Evolutionary conservation across 1,140 invertebrate species (phyloP).

Genomic region (Drosophila kanapiae): DNA sequence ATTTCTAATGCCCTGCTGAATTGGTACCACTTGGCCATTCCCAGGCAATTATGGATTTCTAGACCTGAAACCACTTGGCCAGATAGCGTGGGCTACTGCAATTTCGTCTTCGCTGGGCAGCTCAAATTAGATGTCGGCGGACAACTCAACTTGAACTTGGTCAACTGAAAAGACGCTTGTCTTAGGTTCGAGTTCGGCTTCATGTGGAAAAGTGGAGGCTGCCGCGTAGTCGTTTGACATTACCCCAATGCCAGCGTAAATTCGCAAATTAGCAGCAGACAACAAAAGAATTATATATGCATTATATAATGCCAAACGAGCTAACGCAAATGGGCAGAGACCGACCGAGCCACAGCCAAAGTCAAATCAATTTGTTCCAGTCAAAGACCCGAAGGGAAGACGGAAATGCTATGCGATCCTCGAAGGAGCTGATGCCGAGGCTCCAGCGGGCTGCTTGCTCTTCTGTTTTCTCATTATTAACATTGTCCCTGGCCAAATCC

Average conservation of each 20-base stretch:
- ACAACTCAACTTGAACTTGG: slow-evolving; percentile 45
- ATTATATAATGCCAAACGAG: slow-evolving; percentile 67
- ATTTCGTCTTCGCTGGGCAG: slow-evolving; percentile 41
- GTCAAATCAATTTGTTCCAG: slow-evolving; percentile 71
- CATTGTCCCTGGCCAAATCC: slow-evolving; percentile 65
- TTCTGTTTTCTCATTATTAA: slow-evolving; percentile 75
- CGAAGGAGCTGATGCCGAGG: not conserved
- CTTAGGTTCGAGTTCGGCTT: not conserved
- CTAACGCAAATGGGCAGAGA: slow-evolving; percentile 49
- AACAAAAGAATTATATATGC: slow-evolving; percentile 78
- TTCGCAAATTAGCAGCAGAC: slow-evolving; percentile 74
- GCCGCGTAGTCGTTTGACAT: slow-evolving; percentile 55
- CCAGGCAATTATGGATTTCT: slow-evolving; percentile 44
- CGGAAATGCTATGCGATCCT: slow-evolving; percentile 53
- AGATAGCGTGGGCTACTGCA: slow-evolving; percentile 56
- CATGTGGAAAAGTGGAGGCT: slow-evolving; percentile 7
- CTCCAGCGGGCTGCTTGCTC: no score
- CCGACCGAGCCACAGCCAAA: slow-evolving; percentile 35
- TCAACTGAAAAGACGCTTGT: slow-evolving; percentile 37
- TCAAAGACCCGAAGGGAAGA: slow-evolving; percentile 55
- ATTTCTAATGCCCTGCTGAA: slow-evolving; percentile 7
- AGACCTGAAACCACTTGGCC: slow-evolving; percentile 14
- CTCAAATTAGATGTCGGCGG: slow-evolving; percentile 69
- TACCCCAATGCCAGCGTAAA: slow-evolving; percentile 70
- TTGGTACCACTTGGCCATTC: slow-evolving; percentile 12